Evolutionary conservation across 2,888 invertebrate species (phyloP), one percentile per base, ranked within the genome.

Genomic region (Chelonus formosanus): DNA sequence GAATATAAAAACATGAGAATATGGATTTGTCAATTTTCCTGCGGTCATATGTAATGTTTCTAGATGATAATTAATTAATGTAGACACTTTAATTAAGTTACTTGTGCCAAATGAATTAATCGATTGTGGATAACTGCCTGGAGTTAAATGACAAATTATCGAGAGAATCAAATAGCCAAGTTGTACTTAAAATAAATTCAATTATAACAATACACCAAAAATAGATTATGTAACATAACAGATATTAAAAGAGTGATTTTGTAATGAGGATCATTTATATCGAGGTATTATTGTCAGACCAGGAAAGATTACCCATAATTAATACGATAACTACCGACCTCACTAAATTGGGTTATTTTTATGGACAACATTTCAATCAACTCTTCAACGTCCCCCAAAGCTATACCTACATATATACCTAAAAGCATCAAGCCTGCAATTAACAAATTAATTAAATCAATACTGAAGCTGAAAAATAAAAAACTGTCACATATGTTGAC

Each of bases 271-370:
- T 52, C 52, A 52, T 7, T 8, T 7, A n/a, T 20, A 48, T 20
- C 5, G 48, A 5, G 6, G 10, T 7, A 48, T 20, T 20, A 48
- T 48, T 48, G 10, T 48, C 10, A 34, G 32, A 52, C 5, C 52
- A 8, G 4, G 53, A 70, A 71, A 78, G 78, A 82, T 82, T 77
- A 78, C 79, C 79, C 78, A 76, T 76, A 82, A 83, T 83, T 84
- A 83, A 78, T 78, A 75, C 73, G 75, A 74, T 80, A 82, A 82
- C 78, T 75, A 79, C 75, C 71, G 73, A 74, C 69, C 75, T 72
- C 74, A 72, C 73, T 69, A 80, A 82, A 84, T 81, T 83, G 79
- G 79, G 80, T 83, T 81, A 81, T 81, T 84, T 82, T 81, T 81
- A 79, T 77, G 75, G 76, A 71, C 61, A 54, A 82, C 82, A 74